Evolutionary conservation across 53 echinoderm and acorn worm species (phyloP).

Genomic region (Hippasteria phrygiana): DNA sequence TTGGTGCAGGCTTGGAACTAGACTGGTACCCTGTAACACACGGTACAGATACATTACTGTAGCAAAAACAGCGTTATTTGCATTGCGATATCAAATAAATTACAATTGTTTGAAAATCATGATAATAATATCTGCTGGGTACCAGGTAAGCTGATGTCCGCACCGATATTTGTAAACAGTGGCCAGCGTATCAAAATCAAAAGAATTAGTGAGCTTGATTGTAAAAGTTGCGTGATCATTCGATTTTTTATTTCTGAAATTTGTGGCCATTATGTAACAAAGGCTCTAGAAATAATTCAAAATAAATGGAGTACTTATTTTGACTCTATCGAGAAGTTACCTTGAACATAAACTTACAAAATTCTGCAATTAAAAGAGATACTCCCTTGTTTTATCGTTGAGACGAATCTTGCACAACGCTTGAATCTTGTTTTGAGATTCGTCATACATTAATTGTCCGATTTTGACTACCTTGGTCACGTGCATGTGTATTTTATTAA

Average conservation of each 20-base stretch:
- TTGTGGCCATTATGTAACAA: neutral
- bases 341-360: too few species aligned
- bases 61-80: neutral
- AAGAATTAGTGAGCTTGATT: neutral
- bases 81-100: neutral
- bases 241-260: too few species aligned
- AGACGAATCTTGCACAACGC: too few species aligned
- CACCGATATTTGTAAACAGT: neutral
- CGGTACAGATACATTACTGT: neutral
- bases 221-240: neutral
- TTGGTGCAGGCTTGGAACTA: neutral
- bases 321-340: too few species aligned
- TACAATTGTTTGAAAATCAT: neutral
- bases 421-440: too few species aligned
- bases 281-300: neutral
- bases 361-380: too few species aligned
- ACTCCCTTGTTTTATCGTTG: too few species aligned
- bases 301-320: neutral
- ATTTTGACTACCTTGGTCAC: neutral
- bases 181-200: conserved; percentile 1
- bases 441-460: neutral
- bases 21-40: neutral
- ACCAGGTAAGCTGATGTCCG: neutral
- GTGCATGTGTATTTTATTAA: too few species aligned
- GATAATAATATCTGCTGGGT: neutral